Evolutionary conservation across 2,888 invertebrate species (phyloP), one percentile per base, ranked within the genome.

Genomic region (Drosophila paracracens): DNA sequence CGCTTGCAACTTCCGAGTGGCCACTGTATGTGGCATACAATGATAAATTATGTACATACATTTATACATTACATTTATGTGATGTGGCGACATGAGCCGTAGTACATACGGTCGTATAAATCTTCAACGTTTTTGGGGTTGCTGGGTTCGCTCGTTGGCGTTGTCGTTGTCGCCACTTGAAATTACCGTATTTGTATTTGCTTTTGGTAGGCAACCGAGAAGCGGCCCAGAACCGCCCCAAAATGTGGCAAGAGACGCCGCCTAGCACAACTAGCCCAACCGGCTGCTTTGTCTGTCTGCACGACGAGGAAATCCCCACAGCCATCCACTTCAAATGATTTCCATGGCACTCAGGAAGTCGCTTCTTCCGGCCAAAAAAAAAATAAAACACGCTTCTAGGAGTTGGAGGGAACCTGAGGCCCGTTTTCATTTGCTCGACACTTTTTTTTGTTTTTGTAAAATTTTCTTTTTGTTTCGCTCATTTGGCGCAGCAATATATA

Each of bases 301-400:
- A 40, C 54, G 67, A 57, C 67, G 46, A 70, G 78, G 62, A 61
- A 72, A 52, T 18, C 79, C 65, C 75, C 66, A 51, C 57, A 57
- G 53, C 43, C 62, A 59, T 48, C 56, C 77, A 80, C 83, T 82
- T 70, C 61, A 82, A 81, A 83, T 77, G 66, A 79, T 82, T 76
- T 83, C 70, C 79, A 81, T 81, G 82, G 68, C 81, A 83, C 81
- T 83, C 76, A 76, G 82, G 84, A 83, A 83, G 82, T 81, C 72
- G 71, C 72, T 75, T 79, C 75, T 81, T 82, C 79, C 83, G 78
- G 81, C 68, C 67, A 53, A 61, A 63, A 70, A 72, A 60, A 65
- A 57, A 33, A 46, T 2, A 18, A 18, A n/a, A 38, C 27, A 56
- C 27, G 7, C 6, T 51, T 40, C 33, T 46, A 46, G 51, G 50